phyloP scores from a whole-genome alignment of 2,888 invertebrate species.

The Acrobasis suavella region DNA sequence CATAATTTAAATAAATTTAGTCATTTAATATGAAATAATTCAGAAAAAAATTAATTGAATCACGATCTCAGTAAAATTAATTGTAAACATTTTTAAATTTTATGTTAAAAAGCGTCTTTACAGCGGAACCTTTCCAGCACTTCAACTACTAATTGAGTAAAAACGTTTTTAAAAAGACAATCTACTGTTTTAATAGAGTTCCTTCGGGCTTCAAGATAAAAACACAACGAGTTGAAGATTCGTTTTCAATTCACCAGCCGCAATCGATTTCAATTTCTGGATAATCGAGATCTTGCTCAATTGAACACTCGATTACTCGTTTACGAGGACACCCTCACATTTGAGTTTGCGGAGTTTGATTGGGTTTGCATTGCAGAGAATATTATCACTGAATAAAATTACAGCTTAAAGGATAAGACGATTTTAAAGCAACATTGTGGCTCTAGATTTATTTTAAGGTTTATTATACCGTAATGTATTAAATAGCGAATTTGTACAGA shows the following conservation, averaged over 20 bases:
- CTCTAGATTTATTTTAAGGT: not conserved
- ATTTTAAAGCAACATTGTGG: conserved; percentile 25
- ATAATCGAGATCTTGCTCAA: conserved; percentile 80
- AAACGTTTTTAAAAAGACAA: conserved; percentile 19
- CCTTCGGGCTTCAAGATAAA: conserved; percentile 40
- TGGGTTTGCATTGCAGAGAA: conserved; percentile 70
- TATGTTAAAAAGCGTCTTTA: not conserved
- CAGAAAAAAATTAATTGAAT: too few relatives aligned
- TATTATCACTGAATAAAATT: conserved; percentile 63
- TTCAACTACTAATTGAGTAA: conserved; percentile 19
- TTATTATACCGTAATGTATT: not conserved
- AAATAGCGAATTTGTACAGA: too few relatives aligned
- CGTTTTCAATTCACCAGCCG: conserved; percentile 67
- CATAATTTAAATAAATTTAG: too few relatives aligned
- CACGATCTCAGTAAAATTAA: too few relatives aligned
- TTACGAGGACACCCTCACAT: conserved; percentile 70
- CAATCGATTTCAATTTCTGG: conserved; percentile 75
- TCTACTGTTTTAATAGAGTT: conserved; percentile 24
- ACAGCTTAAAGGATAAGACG: conserved; percentile 46
- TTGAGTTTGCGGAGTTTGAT: conserved; percentile 77
- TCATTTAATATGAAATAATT: too few relatives aligned
- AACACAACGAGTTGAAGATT: conserved; percentile 53
- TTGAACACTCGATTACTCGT: conserved; percentile 79
- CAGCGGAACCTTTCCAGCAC: not conserved
- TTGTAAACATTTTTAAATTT: not conserved